Evolutionary conservation across 2,113 vertebrate species (phyloP), one percentile per base, ranked within the genome.

Genomic region (Semnopithecus entellus): DNA sequence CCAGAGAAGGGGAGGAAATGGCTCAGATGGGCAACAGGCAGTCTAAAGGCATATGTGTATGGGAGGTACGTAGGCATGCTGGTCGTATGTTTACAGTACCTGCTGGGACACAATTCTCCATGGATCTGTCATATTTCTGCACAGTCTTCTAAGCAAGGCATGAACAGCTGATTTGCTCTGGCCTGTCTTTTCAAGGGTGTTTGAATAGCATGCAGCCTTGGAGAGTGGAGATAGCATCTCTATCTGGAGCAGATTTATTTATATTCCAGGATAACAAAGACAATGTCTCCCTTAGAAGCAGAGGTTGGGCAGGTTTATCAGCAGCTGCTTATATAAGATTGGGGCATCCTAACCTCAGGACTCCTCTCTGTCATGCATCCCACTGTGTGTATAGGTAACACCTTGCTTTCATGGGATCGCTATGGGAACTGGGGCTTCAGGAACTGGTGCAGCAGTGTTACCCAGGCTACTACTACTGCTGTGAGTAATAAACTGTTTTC

Each of bases 371-470:
- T 27, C 20, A 16, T 22, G 25, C 20, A 14, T 45, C 73, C 43
- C 32, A 17, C 32, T 27, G 61, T 9, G 40, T 50, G 30, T 40
- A 27, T 22, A 57, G 76, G 38, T 27, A n/a, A 32, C 35, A 5
- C 38, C 45, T 8, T 84, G 43, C 50, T 48, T 40, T 61, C 57
- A 5, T 17, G 0, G 0, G 14, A 0, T n/a, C 48, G 17, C 27
- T 3, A 2, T 27, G 68, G 59, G 30, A 32, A 6, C 18, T 16
- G 45, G 57, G 79, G 2, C 6, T 13, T 8, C 6, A 45, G 73
- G 35, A 52, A 9, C 30, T 0, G 0, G 23, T 3, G 6, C 27
- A 20, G n/a, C 85, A 6, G 12, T 40, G 57, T 27, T 55, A 4
- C 9, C 61, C 30, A 61, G 38, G 84, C 81, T 59, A 9, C 78